Base-by-base conservation (phyloP, 2,113 vertebrate species). In the Myotis brandtii region DNA sequence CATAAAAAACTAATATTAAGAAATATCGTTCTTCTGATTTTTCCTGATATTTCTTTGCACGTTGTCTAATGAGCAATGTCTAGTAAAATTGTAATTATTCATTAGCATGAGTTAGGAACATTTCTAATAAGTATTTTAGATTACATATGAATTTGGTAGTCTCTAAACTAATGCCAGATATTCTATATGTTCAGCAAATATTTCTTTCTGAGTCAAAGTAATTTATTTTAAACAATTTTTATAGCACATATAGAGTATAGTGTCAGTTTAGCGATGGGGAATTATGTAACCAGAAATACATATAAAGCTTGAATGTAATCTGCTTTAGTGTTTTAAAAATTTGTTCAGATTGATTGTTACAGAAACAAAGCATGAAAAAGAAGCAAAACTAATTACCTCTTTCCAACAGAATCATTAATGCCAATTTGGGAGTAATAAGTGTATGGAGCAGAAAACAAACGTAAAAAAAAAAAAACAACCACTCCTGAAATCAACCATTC, bases 171-270 rank as follows among this genome's bases (percentile, higher is more conserved):
- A 91, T 86, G 69, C 69, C 52, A 67, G 46, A 72, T 93, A 56
- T 77, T 82, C 43, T 75, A 94, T 92, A 81, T 87, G 75, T 87
- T 94, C 37, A 88, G 90, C 9, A 94, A 91, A 64, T 85, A 32
- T 82, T 96, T 27, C 32, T 95, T 93, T 86, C 67, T 94, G 73
- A 93, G 69, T 89, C 46, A 93, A 30, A 95, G 34, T 94, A 92
- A 89, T 84, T 94, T 93, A 77, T 89, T 89, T 94, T 89, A 77
- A 70, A 77, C 10, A 90, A 91, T 81, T 84, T 95, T 94, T 86
- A 89, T 83, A 91, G 83, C 66, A 93, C 34, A 54, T 91, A 81
- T 56, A 90, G 18, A 70, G 40, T 30, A 84, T 43, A 64, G 34
- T 76, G 8, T 85, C 76, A 85, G 48, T 73, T 86, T 86, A 81